Conservation (phyloP, 2,113 vertebrate species). For the Epinephelus moara region DNA sequence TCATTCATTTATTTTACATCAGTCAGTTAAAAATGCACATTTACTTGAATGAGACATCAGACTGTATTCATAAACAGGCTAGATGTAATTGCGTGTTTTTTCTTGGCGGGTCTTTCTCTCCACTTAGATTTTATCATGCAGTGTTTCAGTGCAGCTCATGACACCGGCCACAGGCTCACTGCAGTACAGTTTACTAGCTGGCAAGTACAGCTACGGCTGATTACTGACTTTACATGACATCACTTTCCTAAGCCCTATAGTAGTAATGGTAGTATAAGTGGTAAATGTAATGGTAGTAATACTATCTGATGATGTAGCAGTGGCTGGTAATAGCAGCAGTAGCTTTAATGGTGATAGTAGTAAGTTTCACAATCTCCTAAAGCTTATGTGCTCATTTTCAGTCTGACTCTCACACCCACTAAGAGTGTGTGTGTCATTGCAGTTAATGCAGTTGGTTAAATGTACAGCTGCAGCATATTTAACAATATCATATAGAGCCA, state of each 20-base stretch:
- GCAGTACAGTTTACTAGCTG: neutral
- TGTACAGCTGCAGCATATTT: constrained; percentile 48
- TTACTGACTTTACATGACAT: neutral
- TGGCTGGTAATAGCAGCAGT: neutral
- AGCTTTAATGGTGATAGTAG: neutral
- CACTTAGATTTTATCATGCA: neutral
- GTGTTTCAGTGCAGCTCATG: neutral
- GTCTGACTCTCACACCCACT: neutral
- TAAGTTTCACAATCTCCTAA: constrained; percentile 4
- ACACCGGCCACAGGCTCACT: neutral
- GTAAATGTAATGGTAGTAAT: neutral
- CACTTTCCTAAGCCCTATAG: neutral
- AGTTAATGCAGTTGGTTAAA: constrained; percentile 33
- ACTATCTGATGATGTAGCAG: neutral
- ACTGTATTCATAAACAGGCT: neutral
- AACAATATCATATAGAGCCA: constrained; percentile 48
- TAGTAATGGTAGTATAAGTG: neutral
- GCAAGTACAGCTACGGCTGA: neutral
- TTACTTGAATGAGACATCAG: neutral
- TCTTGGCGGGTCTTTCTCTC: neutral
- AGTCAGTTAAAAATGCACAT: neutral
- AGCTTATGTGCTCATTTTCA: neutral
- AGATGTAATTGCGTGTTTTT: neutral
- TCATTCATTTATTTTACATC: neutral
- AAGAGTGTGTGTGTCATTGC: neutral